Conservation (phyloP, 2,113 vertebrate species). For the Nothocercus nigrocapillus region DNA sequence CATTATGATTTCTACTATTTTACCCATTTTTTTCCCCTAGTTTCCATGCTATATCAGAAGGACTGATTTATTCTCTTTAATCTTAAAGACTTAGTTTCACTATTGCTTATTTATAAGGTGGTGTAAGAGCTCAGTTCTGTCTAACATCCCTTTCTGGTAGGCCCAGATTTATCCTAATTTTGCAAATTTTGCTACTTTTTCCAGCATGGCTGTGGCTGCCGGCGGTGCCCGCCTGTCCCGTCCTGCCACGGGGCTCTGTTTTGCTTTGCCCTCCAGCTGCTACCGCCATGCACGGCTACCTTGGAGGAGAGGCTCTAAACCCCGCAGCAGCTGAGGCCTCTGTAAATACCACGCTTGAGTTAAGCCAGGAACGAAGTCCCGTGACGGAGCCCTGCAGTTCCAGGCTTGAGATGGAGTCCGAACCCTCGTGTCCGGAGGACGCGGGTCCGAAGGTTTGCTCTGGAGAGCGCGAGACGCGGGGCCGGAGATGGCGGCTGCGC, state of each 20-base stretch:
- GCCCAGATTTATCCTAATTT: neutral
- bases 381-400: neutral
- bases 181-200: neutral
- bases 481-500: no score
- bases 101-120: neutral
- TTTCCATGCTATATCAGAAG: no score
- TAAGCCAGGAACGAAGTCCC: neutral
- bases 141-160: neutral
- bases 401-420: no score
- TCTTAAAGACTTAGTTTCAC: neutral
- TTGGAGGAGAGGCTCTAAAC: neutral
- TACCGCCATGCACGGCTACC: neutral
- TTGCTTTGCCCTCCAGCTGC: neutral
- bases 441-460: no score
- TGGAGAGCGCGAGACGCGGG: no score
- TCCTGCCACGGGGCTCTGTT: neutral
- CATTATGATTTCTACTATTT: neutral
- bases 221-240: neutral
- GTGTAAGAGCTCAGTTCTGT: neutral
- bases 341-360: accelerated
- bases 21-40: no score
- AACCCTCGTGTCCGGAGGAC: no score
- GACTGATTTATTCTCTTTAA: neutral
- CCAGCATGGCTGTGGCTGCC: neutral
- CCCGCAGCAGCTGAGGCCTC: neutral